These are phyloP conservation scores for Eulacestoma nigropectus DNA, from an alignment of 2,113 vertebrate species.

Conservation along the genomic window DNA sequence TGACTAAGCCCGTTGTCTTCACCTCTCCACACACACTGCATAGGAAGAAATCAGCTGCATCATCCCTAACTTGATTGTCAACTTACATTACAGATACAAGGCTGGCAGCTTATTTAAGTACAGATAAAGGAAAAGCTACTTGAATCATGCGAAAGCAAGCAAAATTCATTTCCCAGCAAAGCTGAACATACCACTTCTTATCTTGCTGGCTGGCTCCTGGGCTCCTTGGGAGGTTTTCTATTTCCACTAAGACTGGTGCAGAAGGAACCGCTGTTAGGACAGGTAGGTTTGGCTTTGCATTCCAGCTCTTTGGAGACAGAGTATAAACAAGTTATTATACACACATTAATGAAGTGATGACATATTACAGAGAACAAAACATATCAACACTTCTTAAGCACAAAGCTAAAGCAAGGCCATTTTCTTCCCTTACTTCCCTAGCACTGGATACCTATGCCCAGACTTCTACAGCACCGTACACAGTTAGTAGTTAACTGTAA, in stretches of 20 bases:
- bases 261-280: conserved; percentile 59
- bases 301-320: conserved; percentile 70
- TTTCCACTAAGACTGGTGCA: conserved; percentile 79
- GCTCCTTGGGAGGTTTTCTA: conserved; percentile 83
- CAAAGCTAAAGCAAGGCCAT: background rate
- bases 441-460: background rate
- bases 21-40: background rate
- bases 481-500: background rate
- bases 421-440: background rate
- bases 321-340: conserved; percentile 23
- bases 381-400: background rate
- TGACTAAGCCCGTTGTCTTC: background rate
- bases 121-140: conserved; percentile 4
- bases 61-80: background rate
- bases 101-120: conserved; percentile 44
- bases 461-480: background rate
- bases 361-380: background rate
- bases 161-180: background rate
- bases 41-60: background rate
- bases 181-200: conserved; percentile 82
- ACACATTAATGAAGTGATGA: background rate
- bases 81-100: background rate
- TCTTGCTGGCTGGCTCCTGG: conserved; percentile 77
- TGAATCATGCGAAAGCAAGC: conserved; percentile 1
- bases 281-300: conserved; percentile 59